Evolutionary conservation across 2,113 vertebrate genomes (phyloP), one percentile per base, ranked within the genome.

Genomic region (Campylomormyrus numenius): DNA sequence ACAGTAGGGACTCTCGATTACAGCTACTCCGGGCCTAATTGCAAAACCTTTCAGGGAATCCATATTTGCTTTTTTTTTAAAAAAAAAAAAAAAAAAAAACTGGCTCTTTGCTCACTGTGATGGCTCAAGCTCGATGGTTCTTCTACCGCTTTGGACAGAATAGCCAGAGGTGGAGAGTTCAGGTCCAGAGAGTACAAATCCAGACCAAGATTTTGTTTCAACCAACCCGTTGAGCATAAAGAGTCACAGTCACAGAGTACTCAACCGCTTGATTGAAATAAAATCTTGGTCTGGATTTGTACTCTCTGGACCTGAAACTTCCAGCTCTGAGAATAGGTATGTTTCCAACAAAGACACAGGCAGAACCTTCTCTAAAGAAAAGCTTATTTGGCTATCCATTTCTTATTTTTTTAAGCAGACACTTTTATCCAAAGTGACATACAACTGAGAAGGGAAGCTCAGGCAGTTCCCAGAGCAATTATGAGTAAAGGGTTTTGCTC

Each of bases 11-110:
- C 21, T 50, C n/a, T 52, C 70, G 11, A 70, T 80, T 66, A 62
- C 53, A 35, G 42, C 24, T 42, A 27, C 21, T 11, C 10, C 7
- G 21, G 31, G 46, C 6, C 39, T 88, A 48, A 70, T 70, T 88
- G 58, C 62, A 70, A 74, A 88, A 74, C 42, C 45, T 74, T 49
- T 88, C 62, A 31, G n/a, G 88, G 42, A 74, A 88, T 74, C 62
- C 88, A 88, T 48, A 66, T 45, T 88, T 88, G 24, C 46, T 24
- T 89, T 84, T 52, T 50, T 13, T 10, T 1, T n/a, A n/a, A n/a
- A n/a, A n/a, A n/a, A 13, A 77, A 89, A 35, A 13, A 89, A 50
- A 49, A 2, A 31, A 49, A 46, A 50, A 50, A 66, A 88, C 42
- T 88, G 53, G 53, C 39, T 46, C 52, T 88, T 35, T 56, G 10